A percentile compares a stretch with the other conserved stretches of the same genome.
Conservation (phyloP, 2,113 vertebrate genomes). For the Chlorodrepanis virens region DNA sequence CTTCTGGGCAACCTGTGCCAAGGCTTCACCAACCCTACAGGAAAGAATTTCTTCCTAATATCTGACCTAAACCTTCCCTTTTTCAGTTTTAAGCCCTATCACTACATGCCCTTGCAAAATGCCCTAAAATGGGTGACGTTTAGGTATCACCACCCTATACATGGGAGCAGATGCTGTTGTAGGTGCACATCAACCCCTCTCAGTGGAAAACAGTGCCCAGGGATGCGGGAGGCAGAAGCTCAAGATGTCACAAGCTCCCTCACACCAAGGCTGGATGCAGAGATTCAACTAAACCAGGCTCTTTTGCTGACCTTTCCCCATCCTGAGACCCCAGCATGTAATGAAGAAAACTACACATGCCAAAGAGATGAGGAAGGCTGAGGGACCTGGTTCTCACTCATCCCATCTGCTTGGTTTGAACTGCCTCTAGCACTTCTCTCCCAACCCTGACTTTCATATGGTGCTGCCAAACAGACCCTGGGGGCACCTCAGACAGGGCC, state of each 20-base stretch:
- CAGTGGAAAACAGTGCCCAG: not conserved
- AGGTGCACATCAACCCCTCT: not conserved
- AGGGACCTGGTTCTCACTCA: not conserved
- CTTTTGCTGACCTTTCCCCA: not conserved
- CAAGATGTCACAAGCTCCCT: not conserved
- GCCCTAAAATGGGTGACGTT: not conserved
- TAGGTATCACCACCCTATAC: rapidly evolving
- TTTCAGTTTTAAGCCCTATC: not conserved
- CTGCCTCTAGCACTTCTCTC: not conserved
- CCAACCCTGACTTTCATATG: not conserved
- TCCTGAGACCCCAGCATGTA: rapidly evolving
- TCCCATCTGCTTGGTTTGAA: not conserved
- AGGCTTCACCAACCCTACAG: not conserved
- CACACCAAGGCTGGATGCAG: not conserved
- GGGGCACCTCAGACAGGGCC: not conserved
- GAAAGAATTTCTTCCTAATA: not conserved
- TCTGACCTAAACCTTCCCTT: not conserved
- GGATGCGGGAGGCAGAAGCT: not conserved
- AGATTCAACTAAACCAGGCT: not conserved
- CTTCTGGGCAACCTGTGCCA: not conserved
- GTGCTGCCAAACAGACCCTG: not conserved
- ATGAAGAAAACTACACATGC: not conserved
- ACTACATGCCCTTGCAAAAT: not conserved
- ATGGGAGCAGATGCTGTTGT: not conserved
- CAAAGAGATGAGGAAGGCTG: not conserved